Percentiles rank a stretch among this genome's conserved stretches.
phyloP scores from a whole-genome alignment of 2,888 invertebrate species.

The Protonemura montana region DNA sequence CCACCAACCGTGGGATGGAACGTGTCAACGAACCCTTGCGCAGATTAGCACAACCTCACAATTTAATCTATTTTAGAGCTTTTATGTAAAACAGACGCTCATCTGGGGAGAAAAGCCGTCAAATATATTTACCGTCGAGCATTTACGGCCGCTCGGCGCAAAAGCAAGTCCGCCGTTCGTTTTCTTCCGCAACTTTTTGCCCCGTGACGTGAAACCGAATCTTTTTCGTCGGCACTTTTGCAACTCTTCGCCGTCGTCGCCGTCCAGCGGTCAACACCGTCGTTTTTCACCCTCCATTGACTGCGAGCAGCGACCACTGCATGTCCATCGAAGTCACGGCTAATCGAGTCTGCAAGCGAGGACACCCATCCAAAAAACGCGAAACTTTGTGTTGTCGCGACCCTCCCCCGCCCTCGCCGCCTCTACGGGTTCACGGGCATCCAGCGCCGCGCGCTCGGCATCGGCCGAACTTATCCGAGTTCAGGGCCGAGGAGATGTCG shows the following conservation, averaged over 20 bases:
- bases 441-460: background rate
- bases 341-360: background rate
- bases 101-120: background rate
- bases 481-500: constrained; percentile 44
- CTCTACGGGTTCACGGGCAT: constrained; percentile 27
- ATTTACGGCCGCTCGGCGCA: background rate
- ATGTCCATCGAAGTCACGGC: background rate
- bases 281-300: background rate
- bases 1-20: background rate
- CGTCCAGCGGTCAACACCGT: background rate
- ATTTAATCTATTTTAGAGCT: constrained; percentile 26
- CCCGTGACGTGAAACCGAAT: background rate
- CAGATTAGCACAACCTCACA: constrained; percentile 14
- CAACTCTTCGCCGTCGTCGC: background rate
- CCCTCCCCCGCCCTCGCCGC: constrained; percentile 14
- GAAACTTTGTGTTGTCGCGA: background rate
- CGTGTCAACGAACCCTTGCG: background rate
- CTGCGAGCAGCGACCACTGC: background rate
- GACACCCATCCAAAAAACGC: background rate
- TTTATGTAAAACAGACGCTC: constrained; percentile 28
- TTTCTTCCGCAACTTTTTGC: background rate
- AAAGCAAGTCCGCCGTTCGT: background rate
- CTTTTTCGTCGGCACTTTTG: background rate
- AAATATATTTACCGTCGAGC: background rate
- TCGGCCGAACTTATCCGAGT: constrained; percentile 49